phyloP scores from a whole-genome alignment of 2,113 vertebrate genomes.

The Nothocercus nigrocapillus region DNA sequence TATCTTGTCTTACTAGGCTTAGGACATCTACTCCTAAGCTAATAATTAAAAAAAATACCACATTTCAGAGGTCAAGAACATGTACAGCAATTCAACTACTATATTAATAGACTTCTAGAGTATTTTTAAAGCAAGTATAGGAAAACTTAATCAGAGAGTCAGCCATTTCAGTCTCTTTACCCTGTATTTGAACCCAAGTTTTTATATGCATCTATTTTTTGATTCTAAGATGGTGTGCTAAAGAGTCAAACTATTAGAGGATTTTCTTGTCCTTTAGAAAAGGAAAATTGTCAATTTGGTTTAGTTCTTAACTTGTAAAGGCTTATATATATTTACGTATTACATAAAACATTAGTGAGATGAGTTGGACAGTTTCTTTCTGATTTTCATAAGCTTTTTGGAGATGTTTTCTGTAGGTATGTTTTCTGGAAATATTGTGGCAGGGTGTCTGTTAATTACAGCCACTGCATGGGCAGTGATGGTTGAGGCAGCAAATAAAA shows the following conservation, averaged over 20 bases:
- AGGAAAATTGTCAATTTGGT: neutral
- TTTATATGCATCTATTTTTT: neutral
- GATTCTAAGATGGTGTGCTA: neutral
- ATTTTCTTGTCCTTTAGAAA: neutral
- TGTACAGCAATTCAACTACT: neutral
- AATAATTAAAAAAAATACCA: slow-evolving; percentile 14
- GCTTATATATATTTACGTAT: neutral
- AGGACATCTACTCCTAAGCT: neutral
- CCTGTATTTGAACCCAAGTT: neutral
- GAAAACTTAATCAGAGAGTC: neutral
- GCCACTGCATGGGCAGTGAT: neutral
- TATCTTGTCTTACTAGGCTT: neutral
- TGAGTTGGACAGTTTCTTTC: neutral
- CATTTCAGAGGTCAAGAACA: neutral
- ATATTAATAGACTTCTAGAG: neutral
- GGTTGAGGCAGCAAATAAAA: neutral
- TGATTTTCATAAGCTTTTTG: neutral
- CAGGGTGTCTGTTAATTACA: neutral
- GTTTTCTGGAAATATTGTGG: neutral
- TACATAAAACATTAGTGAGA: neutral
- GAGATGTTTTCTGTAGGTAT: neutral
- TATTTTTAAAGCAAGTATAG: neutral
- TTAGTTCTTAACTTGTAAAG: neutral
- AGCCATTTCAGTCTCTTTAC: neutral
- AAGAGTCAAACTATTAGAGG: neutral